These are phyloP conservation scores for Hexactinellida sp. DNA, from an alignment of 37 sponge, comb jelly and placozoan species.

Conservation along the genomic window DNA sequence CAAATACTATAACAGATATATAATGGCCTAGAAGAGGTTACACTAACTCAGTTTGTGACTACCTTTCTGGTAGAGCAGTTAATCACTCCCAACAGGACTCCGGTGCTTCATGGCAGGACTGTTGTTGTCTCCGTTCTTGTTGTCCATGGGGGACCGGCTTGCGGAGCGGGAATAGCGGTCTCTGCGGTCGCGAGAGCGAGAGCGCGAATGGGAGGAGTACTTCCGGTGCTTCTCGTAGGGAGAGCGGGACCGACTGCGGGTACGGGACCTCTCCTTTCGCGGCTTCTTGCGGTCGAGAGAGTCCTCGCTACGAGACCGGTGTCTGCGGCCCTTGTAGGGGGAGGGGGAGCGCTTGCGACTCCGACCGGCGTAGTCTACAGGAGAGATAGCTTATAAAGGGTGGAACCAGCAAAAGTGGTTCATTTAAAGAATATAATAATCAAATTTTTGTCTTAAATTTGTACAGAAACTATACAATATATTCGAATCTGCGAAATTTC, in stretches of 20 bases:
- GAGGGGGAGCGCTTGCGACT: neutral
- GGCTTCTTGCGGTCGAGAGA: neutral
- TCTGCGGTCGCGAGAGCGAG: conserved; percentile 2
- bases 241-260: neutral
- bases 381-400: too few relatives aligned
- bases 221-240: neutral
- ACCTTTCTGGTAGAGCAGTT: neutral
- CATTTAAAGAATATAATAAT: too few relatives aligned
- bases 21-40: neutral
- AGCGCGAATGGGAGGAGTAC: neutral
- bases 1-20: neutral
- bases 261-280: neutral
- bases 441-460: too few relatives aligned
- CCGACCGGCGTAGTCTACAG: neutral
- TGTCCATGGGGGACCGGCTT: neutral
- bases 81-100: neutral
- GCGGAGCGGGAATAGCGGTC: neutral
- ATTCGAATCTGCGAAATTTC: too few relatives aligned
- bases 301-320: neutral
- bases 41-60: neutral
- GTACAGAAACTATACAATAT: too few relatives aligned
- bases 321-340: neutral
- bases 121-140: neutral
- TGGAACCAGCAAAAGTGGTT: too few relatives aligned
- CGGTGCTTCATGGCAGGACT: neutral